Percentiles rank a stretch among this genome's conserved stretches.
Evolutionary conservation across 1,140 invertebrate genomes (phyloP).

Genomic region (Nylanderia fulva): DNA sequence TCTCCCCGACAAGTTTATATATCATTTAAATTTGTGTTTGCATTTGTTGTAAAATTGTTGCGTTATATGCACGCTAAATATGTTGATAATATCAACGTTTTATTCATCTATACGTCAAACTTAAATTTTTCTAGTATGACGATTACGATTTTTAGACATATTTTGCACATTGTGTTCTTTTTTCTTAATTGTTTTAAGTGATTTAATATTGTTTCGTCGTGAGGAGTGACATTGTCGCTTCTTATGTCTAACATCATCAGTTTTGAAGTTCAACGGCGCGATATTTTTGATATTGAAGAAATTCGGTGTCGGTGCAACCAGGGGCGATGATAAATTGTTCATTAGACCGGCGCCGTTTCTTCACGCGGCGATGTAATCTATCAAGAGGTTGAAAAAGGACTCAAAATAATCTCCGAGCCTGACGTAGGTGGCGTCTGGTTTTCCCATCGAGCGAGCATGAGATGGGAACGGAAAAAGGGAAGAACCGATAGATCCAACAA

Average conservation of each 20-base stretch:
- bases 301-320: constrained; percentile 27
- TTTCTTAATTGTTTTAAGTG: constrained; percentile 13
- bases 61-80: not conserved
- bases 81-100: not conserved
- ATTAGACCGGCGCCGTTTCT: constrained; percentile 49
- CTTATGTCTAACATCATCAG: constrained; percentile 34
- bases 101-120: not conserved
- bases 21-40: constrained; percentile 6
- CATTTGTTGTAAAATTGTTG: not conserved
- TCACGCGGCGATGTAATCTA: constrained; percentile 54
- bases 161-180: not conserved
- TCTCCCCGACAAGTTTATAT: not conserved
- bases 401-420: constrained; percentile 68
- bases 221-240: constrained; percentile 15
- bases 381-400: constrained; percentile 68
- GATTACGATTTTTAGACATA: not conserved
- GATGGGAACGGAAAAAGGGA: constrained; percentile 44
- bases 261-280: constrained; percentile 7
- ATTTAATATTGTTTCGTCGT: constrained; percentile 33
- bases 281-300: constrained; percentile 53
- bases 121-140: not conserved
- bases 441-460: constrained; percentile 7
- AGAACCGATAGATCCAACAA: constrained; percentile 43
- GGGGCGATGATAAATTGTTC: constrained; percentile 51
- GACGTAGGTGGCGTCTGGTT: constrained; percentile 65